These are phyloP conservation scores for Aldabrachelys gigantea DNA, from an alignment of 2,113 vertebrate species.

Conservation along the genomic window DNA sequence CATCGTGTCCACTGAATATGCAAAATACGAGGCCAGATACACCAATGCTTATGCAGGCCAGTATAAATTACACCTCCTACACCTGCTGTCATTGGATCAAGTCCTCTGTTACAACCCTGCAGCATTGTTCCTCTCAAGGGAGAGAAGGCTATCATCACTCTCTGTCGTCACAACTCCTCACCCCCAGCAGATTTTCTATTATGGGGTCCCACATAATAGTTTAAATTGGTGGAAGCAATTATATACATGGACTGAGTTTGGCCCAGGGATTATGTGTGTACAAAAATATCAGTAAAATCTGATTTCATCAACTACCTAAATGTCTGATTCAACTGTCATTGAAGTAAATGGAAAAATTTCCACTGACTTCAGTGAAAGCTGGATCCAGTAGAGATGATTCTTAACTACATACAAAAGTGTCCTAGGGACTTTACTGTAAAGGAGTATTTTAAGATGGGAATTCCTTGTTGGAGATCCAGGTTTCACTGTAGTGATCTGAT, in stretches of 20 bases:
- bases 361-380: background rate
- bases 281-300: background rate
- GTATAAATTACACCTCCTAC: background rate
- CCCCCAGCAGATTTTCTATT: background rate
- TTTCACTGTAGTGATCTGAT: background rate
- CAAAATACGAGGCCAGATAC: background rate
- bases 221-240: background rate
- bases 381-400: constrained; percentile 22
- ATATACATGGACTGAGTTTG: background rate
- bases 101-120: background rate
- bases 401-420: background rate
- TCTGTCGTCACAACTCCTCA: background rate
- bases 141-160: background rate
- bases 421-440: background rate
- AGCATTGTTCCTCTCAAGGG: background rate
- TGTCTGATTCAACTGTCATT: background rate
- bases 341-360: constrained; percentile 12
- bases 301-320: background rate
- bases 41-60: background rate
- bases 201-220: background rate
- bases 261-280: background rate
- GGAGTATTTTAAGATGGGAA: background rate
- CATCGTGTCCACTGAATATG: background rate
- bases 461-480: background rate
- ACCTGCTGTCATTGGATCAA: background rate